These are phyloP conservation scores for Latrodectus geometricus DNA, from an alignment of 1,140 invertebrate species.

Conservation along the genomic window DNA sequence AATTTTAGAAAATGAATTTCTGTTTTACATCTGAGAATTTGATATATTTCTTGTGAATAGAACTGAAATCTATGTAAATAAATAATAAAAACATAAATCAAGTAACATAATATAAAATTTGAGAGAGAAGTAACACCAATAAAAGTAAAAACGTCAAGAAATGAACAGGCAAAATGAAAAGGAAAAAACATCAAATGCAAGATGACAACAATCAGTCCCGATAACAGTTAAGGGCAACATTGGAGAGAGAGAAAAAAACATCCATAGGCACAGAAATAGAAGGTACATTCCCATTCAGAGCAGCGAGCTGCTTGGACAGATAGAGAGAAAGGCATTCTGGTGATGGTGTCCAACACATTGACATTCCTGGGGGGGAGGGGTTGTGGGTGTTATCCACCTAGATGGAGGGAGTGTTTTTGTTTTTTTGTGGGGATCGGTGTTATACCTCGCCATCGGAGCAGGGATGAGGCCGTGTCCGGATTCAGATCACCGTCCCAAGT, in stretches of 20 bases:
- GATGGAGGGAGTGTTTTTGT: conserved; percentile 1
- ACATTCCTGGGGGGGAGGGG: conserved; percentile 44
- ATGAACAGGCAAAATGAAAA: not conserved
- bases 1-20: too few relatives aligned
- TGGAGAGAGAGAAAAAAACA: conserved; percentile 11
- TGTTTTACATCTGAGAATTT: too few relatives aligned
- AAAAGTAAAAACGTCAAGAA: not conserved
- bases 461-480: conserved; percentile 61
- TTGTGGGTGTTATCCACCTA: conserved; percentile 21
- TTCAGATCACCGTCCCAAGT: conserved; percentile 69
- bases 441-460: conserved; percentile 63
- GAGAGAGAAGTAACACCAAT: not conserved
- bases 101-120: not conserved
- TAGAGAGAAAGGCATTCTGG: conserved; percentile 5
- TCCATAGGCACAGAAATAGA: not conserved
- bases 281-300: not conserved
- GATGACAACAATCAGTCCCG: not conserved
- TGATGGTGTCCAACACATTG: conserved; percentile 19
- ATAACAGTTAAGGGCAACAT: not conserved
- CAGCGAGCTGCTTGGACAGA: not conserved
- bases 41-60: too few relatives aligned
- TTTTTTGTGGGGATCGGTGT: not conserved
- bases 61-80: not conserved
- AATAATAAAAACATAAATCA: not conserved
- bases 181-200: not conserved